Base-by-base conservation (phyloP, 2,888 invertebrate genomes). In the Drosophila mimetica region DNA sequence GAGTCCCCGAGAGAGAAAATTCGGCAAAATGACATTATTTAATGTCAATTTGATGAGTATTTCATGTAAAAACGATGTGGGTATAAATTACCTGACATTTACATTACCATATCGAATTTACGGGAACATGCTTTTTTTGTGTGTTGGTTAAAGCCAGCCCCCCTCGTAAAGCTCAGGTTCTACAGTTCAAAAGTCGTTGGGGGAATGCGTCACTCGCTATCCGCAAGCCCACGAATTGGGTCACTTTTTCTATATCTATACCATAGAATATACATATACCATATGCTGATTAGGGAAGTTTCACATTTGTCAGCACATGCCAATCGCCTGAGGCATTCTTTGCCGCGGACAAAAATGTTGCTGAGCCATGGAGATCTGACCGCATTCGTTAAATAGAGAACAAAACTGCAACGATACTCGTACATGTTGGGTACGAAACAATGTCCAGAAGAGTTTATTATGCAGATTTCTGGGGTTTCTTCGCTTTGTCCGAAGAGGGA, bases 261-360 rank as follows among this genome's bases (percentile, higher is more conserved):
- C 25, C 25, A 25, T 25, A 25, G n/a, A n/a, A n/a, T n/a, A n/a
- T n/a, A n/a, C 11, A 9, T 30, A 16, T 39, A 2, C 28, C 4
- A 44, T 20, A 44, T 20, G 71, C 73, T 73, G 71, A 72, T 71
- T 73, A 36, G 41, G 36, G 20, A 66, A 41, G 32, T 53, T 55
- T 39, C 36, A 7, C 48, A 50, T 50, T 37, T 71, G 88, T 83
- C 82, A 83, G 86, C 82, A 73, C 79, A 83, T 83, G 83, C 88
- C 82, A 82, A 83, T 52, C 54, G 48, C 58, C 67, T 83, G 82
- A 67, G 67, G 48, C 72, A 71, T 44, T 54, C 60, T 50, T 67
- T 57, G 28, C 64, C 36, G n/a, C 34, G n/a, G 6, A n/a, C 25
- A 57, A 55, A n/a, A 64, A 44, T 58, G 51, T 28, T 74, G 85